phyloP scores from a whole-genome alignment of 2,888 invertebrate species.

The Stenodera caucasica region DNA sequence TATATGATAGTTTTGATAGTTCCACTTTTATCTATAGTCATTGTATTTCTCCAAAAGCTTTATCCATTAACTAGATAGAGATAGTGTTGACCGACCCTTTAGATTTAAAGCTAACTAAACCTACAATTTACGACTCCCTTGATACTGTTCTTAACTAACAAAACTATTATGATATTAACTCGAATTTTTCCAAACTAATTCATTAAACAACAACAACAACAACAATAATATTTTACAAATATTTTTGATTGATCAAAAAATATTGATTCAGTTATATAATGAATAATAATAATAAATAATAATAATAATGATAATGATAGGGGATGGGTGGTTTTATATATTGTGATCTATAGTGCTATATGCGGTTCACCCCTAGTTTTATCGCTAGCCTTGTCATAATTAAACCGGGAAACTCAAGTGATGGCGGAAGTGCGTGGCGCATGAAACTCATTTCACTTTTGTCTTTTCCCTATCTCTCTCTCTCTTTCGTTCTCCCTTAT shows the following conservation, averaged over 20 bases:
- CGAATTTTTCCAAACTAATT: neutral
- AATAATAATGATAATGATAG: neutral
- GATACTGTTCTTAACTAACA: neutral
- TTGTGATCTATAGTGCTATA: neutral
- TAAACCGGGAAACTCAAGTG: conserved; percentile 16
- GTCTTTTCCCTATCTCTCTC: conserved; percentile 2
- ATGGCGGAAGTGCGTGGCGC: conserved; percentile 22
- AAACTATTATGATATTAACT: neutral
- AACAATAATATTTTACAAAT: no score
- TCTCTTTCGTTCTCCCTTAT: neutral
- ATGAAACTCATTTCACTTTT: conserved; percentile 7
- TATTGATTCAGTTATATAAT: conserved; percentile 4
- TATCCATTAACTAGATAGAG: conserved; percentile 3
- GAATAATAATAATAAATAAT: no score
- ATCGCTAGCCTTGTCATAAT: conserved; percentile 15
- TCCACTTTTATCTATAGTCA: neutral
- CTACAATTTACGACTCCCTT: conserved; percentile 3
- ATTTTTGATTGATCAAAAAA: no score
- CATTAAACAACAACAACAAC: neutral
- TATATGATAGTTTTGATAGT: neutral
- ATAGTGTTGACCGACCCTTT: conserved; percentile 9
- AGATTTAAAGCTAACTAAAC: neutral
- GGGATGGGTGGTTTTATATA: conserved; percentile 2
- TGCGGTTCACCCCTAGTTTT: conserved; percentile 9
- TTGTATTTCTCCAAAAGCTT: neutral